These are phyloP conservation scores for Chrysochloris asiatica DNA, from an alignment of 2,113 vertebrate genomes.

Conservation along the genomic window DNA sequence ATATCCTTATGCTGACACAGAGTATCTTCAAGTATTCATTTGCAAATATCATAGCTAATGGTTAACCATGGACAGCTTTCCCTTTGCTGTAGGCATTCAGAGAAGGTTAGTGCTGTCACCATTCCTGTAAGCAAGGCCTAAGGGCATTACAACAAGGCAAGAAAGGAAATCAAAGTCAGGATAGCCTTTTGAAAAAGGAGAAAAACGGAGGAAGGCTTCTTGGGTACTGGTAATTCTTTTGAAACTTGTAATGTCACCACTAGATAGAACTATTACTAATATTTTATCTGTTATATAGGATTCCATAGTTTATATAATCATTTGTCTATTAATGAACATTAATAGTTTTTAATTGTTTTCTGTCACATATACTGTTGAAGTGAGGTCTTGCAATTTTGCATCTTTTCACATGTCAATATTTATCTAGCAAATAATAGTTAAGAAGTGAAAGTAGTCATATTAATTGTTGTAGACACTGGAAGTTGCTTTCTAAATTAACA, in stretches of 20 bases:
- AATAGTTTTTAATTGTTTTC: neutral
- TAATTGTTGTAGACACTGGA: neutral
- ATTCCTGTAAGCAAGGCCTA: no score
- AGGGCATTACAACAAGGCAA: no score
- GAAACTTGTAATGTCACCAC: neutral
- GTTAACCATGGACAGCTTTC: neutral
- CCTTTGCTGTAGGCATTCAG: neutral
- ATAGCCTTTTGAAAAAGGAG: neutral
- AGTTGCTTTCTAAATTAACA: neutral
- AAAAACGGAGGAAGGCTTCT: neutral
- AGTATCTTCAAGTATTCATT: neutral
- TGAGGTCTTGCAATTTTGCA: neutral
- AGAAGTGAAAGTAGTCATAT: constrained; percentile 36
- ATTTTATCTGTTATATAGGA: constrained; percentile 4
- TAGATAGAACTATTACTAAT: neutral
- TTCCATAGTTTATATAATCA: constrained; percentile 20
- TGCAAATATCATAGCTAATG: neutral
- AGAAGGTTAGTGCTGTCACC: no score
- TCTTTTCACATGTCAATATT: neutral
- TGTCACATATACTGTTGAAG: neutral
- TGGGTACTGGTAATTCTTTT: neutral
- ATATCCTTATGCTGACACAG: no score
- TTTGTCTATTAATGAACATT: neutral
- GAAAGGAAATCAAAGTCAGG: no score
- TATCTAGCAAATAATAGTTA: constrained; percentile 1